Evolutionary conservation across 1,140 invertebrate species (phyloP), one percentile per base, ranked within the genome.

Genomic region (Drosophila pectinifera): DNA sequence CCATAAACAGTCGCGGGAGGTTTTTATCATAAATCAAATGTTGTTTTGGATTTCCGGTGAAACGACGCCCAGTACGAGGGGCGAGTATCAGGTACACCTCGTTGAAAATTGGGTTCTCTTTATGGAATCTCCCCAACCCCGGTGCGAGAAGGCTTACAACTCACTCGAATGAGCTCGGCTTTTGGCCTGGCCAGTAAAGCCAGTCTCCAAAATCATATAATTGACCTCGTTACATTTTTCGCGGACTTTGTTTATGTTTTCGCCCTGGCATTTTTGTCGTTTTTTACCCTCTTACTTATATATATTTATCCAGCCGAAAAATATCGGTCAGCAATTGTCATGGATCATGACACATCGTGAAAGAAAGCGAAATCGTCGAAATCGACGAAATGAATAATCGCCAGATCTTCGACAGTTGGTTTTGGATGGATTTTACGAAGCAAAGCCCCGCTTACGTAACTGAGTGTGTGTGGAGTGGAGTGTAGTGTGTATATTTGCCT

Each of bases 21-120:
- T 43, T 69, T 86, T 79, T 74, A 86, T 88, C 82, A 79, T 88
- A 86, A 88, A 86, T 88, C 83, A 83, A 79, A 82, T 82, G 83
- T 83, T 82, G 79, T 83, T 73, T 83, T 88, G 82, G 75, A 86
- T 86, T 86, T 86, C 82, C 82, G 82, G 82, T 88, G 82, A 86
- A 86, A 86, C 79, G 82, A 88, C 83, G 58, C 41, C 11, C n/a
- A 62, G 51, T 28, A 28, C 41, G n/a, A n/a, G n/a, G n/a, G n/a
- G n/a, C n/a, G n/a, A n/a, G n/a, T n/a, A n/a, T n/a, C 55, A 62
- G 58, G 70, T 57, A 72, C 36, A 42, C 61, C 61, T 69, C 38
- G 24, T 46, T 18, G 1, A 26, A 20, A 64, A 18, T 36, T 16
- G 38, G 57, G 57, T 78, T 62, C 65, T 55, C 65, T 78, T 54